Evolutionary conservation across 2,888 invertebrate genomes (phyloP), one percentile per base, ranked within the genome.

Genomic region (Amiota mariae): DNA sequence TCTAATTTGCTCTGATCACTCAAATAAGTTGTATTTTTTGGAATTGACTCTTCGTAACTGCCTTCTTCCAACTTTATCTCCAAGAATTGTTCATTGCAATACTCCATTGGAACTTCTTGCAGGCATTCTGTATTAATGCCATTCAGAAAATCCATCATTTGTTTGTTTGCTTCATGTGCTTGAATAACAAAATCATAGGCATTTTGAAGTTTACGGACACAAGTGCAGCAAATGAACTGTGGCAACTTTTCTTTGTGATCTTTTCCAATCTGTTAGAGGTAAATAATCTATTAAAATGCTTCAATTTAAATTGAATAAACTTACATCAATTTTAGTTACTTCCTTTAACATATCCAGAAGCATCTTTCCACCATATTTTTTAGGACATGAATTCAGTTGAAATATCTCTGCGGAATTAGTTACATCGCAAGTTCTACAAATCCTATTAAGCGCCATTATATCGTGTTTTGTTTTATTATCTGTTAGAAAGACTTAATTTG

Each of bases 101-200:
- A 9, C 18, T 70, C 70, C 70, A 70, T 57, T 46, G 71, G 70
- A 57, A 57, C n/a, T 11, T 57, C 15, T 57, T 57, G 36, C 36
- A 36, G 3, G 36, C 36, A 36, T 36, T 36, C 36, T 36, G 36
- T 36, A 36, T 36, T 36, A 36, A 36, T 6, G 36, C 6, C 36
- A 36, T 36, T 48, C 48, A 15, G 15, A 46, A 47, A 1, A 0
- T 47, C 64, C 15, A 66, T 2, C n/a, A 66, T 1, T 74, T 72
- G 4, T 82, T 71, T 64, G 18, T 36, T 71, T 20, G 51, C 36
- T 13, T 57, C 57, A 11, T 8, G 70, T 36, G 59, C 59, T 59
- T 57, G 57, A 9, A 46, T n/a, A 4, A 70, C 18, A 57, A 57
- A 59, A 12, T 70, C 24, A 15, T 57, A 70, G 4, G 59, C 70